phyloP scores from a whole-genome alignment of 2,797 vertebrate species.

The Sternarchorhynchus goeldii region DNA sequence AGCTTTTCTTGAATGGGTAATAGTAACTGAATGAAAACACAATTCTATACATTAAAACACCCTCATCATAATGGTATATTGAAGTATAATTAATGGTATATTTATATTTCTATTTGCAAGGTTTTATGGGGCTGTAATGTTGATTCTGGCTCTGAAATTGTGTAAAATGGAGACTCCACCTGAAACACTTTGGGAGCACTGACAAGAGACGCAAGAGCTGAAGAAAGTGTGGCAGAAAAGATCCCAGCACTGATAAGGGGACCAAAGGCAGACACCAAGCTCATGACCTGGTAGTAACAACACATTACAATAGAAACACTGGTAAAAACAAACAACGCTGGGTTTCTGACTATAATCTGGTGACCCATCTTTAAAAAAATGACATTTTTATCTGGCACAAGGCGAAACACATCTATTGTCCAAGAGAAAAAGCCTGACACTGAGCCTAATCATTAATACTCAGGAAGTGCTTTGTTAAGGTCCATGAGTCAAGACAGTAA shows the following conservation, averaged over 20 bases:
- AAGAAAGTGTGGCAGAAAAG: conserved; percentile 95
- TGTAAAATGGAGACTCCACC: conserved; percentile 68
- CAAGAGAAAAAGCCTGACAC: not conserved
- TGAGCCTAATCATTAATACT: not conserved
- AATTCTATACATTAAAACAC: not conserved
- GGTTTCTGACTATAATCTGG: not conserved
- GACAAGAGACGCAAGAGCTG: conserved; percentile 93
- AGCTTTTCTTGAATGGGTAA: not conserved
- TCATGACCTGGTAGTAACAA: conserved; percentile 87
- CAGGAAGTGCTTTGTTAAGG: not conserved
- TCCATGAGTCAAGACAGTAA: not conserved
- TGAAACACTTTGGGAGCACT: conserved; percentile 98
- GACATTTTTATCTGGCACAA: not conserved
- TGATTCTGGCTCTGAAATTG: not conserved
- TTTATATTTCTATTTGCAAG: not conserved
- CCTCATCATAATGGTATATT: not conserved
- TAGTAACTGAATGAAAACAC: not conserved
- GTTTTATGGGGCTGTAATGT: not conserved
- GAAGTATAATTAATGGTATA: too few relatives aligned
- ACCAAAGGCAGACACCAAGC: conserved; percentile 90
- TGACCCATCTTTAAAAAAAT: not conserved
- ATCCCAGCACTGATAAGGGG: conserved; percentile 94
- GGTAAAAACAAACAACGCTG: not conserved
- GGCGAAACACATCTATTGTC: not conserved
- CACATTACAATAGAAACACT: not conserved